Evolutionary conservation across 2,113 vertebrate genomes (phyloP), one percentile per base, ranked within the genome.

Genomic region (Anser cygnoides): DNA sequence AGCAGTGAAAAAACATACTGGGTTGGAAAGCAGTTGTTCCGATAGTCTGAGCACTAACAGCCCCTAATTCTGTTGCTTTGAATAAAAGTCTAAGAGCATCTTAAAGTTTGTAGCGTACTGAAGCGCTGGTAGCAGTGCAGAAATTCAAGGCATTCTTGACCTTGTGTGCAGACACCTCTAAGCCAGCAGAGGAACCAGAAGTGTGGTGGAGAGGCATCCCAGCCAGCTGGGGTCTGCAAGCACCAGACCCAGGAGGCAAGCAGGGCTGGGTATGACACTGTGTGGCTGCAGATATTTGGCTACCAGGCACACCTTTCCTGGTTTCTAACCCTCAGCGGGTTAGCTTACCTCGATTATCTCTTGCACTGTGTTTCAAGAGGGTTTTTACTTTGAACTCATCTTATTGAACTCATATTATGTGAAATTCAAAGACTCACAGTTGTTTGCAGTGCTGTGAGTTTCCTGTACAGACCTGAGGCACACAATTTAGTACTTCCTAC

Each of bases 371-470:
- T 54, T 78, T 93, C 70, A 78, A 54, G 11, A 75, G 11, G 19
- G 26, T 87, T 95, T 95, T 78, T 93, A 62, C 39, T 89, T 96
- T 57, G 49, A 81, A 84, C 18, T 77, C 6, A 70, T 89, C 57
- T 89, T 49, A 49, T 78, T 82, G 91, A 91, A 22, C 20, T 49
- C 7, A 63, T 46, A 16, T 41, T 59, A 57, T 21, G 31, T 66
- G 39, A 90, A 35, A 73, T 46, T 70, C 41, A 87, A 84, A 89
- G 54, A 87, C 31, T 78, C 1, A 0, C 43, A 67, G n/a, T 13
- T 89, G 43, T 52, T 39, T 72, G 44, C 43, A 76, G 17, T 72
- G 73, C 43, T 61, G 12, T 1, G 1, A 49, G 14, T 84, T 90
- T 86, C 52, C 57, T 79, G 61, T 72, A 35, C 22, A 81, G 50